These are phyloP conservation scores for Steatornis caripensis DNA, from an alignment of 2,113 vertebrate genomes.

Conservation along the genomic window DNA sequence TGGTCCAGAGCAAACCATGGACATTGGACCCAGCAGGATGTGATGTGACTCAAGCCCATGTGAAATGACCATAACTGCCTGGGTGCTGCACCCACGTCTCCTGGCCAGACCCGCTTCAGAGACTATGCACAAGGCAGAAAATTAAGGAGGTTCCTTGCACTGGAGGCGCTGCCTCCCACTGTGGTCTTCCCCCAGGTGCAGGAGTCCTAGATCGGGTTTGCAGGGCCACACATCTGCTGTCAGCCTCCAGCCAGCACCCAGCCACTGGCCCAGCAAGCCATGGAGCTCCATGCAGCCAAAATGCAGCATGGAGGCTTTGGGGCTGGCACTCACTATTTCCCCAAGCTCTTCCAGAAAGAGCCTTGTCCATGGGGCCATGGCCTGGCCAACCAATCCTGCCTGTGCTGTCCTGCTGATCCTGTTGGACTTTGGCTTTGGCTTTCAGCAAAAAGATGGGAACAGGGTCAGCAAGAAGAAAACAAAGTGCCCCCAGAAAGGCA, in stretches of 20 bases:
- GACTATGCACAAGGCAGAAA: fast-evolving
- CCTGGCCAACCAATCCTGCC: not conserved
- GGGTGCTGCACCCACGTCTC: not conserved
- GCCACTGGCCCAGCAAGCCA: not conserved
- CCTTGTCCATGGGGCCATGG: not conserved
- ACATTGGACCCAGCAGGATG: not conserved
- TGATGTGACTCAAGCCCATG: not conserved
- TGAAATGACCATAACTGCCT: not conserved
- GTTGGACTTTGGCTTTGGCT: not conserved
- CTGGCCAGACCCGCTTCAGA: not conserved
- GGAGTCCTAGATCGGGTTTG: not conserved
- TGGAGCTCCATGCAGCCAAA: not conserved
- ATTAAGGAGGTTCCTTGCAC: not conserved
- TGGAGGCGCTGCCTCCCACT: not conserved
- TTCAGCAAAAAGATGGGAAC: not conserved
- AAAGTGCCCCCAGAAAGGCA: not conserved
- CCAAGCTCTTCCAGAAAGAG: not conserved
- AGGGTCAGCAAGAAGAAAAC: not conserved
- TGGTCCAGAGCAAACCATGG: not conserved
- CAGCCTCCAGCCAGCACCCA: not conserved
- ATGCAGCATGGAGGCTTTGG: fast-evolving
- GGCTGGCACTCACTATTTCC: not conserved
- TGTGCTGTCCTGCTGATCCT: not conserved
- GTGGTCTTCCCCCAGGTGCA: fast-evolving
- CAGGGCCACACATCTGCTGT: fast-evolving